phyloP scores from a whole-genome alignment of 2,113 vertebrate genomes.

The Lasiurus borealis region DNA sequence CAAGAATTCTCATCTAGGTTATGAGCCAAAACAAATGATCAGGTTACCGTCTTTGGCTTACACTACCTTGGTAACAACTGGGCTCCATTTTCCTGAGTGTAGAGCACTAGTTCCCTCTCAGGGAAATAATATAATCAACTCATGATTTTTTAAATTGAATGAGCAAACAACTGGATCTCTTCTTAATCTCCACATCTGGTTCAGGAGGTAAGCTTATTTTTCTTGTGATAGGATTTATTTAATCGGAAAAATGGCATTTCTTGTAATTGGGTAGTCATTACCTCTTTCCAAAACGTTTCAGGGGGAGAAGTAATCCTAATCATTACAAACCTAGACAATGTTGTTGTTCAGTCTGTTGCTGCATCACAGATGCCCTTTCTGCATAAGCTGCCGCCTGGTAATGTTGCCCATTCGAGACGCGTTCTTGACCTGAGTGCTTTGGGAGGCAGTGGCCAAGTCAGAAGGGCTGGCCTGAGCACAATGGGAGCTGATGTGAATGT shows the following conservation, averaged over 20 bases:
- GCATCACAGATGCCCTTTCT: background rate
- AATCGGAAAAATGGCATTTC: background rate
- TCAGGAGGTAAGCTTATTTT: constrained; percentile 79
- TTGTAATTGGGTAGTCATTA: background rate
- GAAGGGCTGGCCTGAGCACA: background rate
- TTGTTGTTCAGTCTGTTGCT: background rate
- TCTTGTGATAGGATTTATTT: constrained; percentile 58
- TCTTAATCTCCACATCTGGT: constrained; percentile 56
- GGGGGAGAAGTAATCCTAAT: background rate
- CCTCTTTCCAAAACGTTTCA: constrained; percentile 35
- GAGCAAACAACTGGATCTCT: constrained; percentile 51
- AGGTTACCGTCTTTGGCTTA: constrained; percentile 83
- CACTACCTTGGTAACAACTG: constrained; percentile 82
- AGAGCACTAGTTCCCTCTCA: constrained; percentile 68
- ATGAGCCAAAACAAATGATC: constrained; percentile 78
- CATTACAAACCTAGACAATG: background rate
- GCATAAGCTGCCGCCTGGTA: background rate
- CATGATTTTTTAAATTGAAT: constrained; percentile 61
- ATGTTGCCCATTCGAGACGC: background rate
- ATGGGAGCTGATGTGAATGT: background rate
- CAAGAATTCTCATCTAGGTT: constrained; percentile 67
- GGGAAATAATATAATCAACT: constrained; percentile 59
- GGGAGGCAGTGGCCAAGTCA: background rate
- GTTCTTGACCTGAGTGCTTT: background rate
- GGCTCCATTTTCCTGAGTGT: constrained; percentile 76